A percentile compares a stretch with the other conserved stretches of the same genome.
These are phyloP conservation scores for Nesogale talazaci DNA, from an alignment of 2,113 vertebrate genomes.

Conservation along the genomic window DNA sequence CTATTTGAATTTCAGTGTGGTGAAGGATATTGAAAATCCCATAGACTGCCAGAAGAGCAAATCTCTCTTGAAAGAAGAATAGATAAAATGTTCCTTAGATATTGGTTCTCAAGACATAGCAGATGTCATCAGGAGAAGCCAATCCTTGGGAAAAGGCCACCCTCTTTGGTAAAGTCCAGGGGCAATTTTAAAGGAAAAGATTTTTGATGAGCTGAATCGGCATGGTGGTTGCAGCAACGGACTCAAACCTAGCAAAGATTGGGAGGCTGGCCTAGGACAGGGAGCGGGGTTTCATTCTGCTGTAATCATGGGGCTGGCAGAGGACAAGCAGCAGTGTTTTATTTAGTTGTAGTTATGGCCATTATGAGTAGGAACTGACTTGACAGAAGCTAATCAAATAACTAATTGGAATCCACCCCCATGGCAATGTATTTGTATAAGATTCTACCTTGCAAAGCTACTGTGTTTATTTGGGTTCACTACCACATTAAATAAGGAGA, in stretches of 20 bases:
- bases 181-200: not conserved
- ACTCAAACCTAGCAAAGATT: not conserved
- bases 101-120: not conserved
- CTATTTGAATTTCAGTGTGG: not conserved
- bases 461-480: conserved; percentile 7
- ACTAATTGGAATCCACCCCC: too few relatives aligned
- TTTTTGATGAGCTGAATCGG: not conserved
- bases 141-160: not conserved
- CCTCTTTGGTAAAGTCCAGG: not conserved
- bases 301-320: not conserved
- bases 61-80: not conserved
- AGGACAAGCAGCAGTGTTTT: not conserved
- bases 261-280: not conserved
- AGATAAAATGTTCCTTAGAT: not conserved
- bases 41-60: not conserved
- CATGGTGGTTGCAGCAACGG: not conserved
- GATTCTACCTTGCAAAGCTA: not conserved
- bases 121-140: not conserved
- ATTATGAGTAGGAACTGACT: not conserved
- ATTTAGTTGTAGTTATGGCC: not conserved
- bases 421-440: too few relatives aligned
- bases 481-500: not conserved
- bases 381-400: not conserved
- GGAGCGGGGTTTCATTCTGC: not conserved
- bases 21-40: not conserved